phyloP scores from a whole-genome alignment of 2,797 vertebrate species.

The Odontamblyopus lacepedii region DNA sequence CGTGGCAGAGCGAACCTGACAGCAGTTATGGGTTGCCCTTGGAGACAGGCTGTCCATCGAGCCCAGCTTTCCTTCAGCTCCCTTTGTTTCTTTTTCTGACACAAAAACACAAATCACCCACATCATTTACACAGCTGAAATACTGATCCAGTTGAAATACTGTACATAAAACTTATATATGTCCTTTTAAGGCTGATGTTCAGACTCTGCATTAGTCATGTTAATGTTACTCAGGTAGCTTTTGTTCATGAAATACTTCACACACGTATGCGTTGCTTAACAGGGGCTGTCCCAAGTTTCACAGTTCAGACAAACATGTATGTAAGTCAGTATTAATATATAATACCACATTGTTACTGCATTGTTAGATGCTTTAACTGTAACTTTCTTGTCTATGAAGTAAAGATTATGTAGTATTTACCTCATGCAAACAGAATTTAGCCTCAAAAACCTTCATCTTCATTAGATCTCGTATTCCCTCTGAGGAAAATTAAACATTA shows the following conservation, averaged over 20 bases:
- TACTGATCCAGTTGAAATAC: not conserved
- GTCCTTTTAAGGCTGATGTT: not conserved
- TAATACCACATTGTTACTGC: not conserved
- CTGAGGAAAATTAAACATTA: slow-evolving; percentile 61
- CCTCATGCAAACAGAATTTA: slow-evolving; percentile 88
- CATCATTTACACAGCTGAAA: slow-evolving; percentile 6
- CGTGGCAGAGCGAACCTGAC: slow-evolving; percentile 83
- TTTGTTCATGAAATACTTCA: slow-evolving; percentile 30
- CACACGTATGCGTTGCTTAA: slow-evolving; percentile 33
- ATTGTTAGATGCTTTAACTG: not conserved
- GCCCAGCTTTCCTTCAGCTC: slow-evolving; percentile 83
- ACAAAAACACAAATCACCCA: slow-evolving; percentile 22
- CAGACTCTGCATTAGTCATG: not conserved
- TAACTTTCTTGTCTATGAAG: not conserved
- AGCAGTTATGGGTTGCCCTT: slow-evolving; percentile 79
- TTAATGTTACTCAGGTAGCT: slow-evolving; percentile 43
- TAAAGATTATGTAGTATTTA: slow-evolving; percentile 50
- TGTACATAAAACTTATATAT: not conserved
- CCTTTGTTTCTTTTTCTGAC: slow-evolving; percentile 75
- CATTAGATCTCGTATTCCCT: slow-evolving; percentile 77
- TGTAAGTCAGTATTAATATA: not conserved
- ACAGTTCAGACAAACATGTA: slow-evolving; percentile 20
- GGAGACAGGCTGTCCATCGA: slow-evolving; percentile 80
- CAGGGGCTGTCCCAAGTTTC: slow-evolving; percentile 42
- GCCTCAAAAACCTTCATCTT: slow-evolving; percentile 83